Conservation (phyloP, 1,140 invertebrate species). For the Drosophila ananassae region DNA sequence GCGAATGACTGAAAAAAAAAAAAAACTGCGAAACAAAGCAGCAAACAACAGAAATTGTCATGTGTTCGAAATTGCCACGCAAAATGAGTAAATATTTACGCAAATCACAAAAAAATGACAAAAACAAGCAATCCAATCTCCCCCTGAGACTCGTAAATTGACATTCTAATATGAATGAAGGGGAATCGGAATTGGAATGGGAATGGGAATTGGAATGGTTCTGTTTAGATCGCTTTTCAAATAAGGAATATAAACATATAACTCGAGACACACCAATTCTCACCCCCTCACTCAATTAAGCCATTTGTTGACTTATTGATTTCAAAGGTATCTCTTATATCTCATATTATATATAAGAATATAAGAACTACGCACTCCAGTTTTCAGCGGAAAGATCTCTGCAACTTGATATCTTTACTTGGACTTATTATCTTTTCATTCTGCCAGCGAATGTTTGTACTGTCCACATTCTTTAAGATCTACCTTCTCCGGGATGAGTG, state of each 20-base stretch:
- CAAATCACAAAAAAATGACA: slow-evolving; percentile 39
- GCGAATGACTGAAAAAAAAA: not conserved
- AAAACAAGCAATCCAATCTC: slow-evolving; percentile 18
- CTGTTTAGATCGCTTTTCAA: slow-evolving; percentile 6
- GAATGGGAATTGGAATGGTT: slow-evolving; percentile 1
- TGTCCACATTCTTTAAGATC: not conserved
- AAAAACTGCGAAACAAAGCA: slow-evolving; percentile 4
- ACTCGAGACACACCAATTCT: not conserved
- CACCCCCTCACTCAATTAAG: slow-evolving; percentile 28
- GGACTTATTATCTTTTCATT: not conserved
- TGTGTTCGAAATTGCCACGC: slow-evolving; percentile 76
- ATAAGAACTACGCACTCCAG: slow-evolving; percentile 21
- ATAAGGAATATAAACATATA: slow-evolving; percentile 14
- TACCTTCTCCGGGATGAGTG: no score
- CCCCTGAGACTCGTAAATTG: slow-evolving; percentile 46
- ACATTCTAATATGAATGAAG: slow-evolving; percentile 61
- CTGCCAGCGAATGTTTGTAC: not conserved
- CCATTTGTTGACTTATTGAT: slow-evolving; percentile 17
- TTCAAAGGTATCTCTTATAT: slow-evolving; percentile 5
- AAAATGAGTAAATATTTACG: slow-evolving; percentile 77
- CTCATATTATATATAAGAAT: no score
- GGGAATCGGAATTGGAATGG: not conserved
- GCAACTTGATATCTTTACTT: not conserved
- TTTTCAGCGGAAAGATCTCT: not conserved
- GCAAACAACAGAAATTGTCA: slow-evolving; percentile 60